Evolutionary conservation across 37 sponge, comb jelly and placozoan genomes (phyloP).

Genomic region (Geodia barretti): DNA sequence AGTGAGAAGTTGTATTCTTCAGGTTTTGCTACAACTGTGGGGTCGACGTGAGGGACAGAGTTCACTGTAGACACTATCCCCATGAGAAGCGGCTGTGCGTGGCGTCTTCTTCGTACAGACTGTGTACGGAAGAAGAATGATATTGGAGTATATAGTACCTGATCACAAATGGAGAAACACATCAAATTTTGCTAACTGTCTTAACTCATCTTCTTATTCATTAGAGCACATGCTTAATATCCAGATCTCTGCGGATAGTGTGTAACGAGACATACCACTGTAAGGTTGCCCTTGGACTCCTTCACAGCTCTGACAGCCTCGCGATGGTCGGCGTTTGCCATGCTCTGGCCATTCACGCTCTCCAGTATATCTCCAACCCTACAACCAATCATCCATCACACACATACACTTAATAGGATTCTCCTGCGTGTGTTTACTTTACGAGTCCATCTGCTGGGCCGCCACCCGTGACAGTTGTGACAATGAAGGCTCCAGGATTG

Average conservation of each 20-base stretch:
- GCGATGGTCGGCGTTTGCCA: slow-evolving; percentile 59
- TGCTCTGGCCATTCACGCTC: slow-evolving; percentile 56
- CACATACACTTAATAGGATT: neutral
- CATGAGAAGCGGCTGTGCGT: slow-evolving; percentile 33
- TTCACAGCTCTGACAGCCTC: slow-evolving; percentile 75
- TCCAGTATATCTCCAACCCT: slow-evolving; percentile 79
- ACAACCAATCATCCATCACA: no score
- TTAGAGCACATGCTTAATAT: no score
- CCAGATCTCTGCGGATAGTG: no score
- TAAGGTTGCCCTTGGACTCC: slow-evolving; percentile 52
- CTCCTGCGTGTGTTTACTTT: slow-evolving; percentile 36
- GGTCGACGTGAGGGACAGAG: slow-evolving; percentile 9
- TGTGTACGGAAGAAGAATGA: no score
- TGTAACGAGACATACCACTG: slow-evolving; percentile 27
- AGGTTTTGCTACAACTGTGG: neutral
- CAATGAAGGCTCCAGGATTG: slow-evolving; percentile 72
- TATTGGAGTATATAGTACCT: no score
- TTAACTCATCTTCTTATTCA: no score
- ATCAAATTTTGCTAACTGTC: no score
- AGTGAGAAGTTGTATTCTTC: slow-evolving; percentile 64
- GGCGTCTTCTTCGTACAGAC: slow-evolving; percentile 23
- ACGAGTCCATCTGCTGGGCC: slow-evolving; percentile 68
- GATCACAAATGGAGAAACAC: no score
- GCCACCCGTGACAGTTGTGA: slow-evolving; percentile 61
- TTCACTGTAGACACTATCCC: slow-evolving; percentile 38